Evolutionary conservation across 2,113 vertebrate species (phyloP).

Genomic region (Hiodon tergisus): DNA sequence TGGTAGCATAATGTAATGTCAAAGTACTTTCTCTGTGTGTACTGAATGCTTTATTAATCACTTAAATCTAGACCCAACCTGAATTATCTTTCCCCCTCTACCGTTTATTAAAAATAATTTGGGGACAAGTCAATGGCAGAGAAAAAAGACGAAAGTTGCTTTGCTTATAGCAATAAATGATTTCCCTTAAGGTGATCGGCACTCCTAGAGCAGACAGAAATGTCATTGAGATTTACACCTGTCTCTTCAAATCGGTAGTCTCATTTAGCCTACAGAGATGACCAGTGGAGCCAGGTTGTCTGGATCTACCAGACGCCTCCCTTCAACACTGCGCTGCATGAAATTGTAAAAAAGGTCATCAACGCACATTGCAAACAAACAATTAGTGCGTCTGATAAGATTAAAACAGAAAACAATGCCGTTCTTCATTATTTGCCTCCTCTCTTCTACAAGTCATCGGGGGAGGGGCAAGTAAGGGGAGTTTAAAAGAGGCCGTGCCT

Average conservation of each 20-base stretch:
- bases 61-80: too few relatives aligned
- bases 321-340: constrained; percentile 60
- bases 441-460: neutral
- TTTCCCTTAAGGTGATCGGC: constrained; percentile 82
- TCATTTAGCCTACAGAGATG: constrained; percentile 83
- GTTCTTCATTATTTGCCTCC: neutral
- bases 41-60: too few relatives aligned
- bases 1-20: too few relatives aligned
- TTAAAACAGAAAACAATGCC: too few relatives aligned
- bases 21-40: too few relatives aligned
- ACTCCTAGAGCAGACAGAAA: constrained; percentile 65
- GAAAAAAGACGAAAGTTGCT: neutral
- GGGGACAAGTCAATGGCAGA: neutral
- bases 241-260: constrained; percentile 71
- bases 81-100: too few relatives aligned
- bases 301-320: constrained; percentile 65
- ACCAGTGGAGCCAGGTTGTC: constrained; percentile 89
- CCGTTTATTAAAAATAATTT: too few relatives aligned
- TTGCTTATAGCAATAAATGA: neutral
- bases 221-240: constrained; percentile 92
- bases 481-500: neutral
- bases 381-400: constrained; percentile 46
- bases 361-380: constrained; percentile 56
- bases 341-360: constrained; percentile 55
- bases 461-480: too few relatives aligned